These are phyloP conservation scores for Heliconius himera DNA, from an alignment of 1,140 invertebrate species.

Conservation along the genomic window DNA sequence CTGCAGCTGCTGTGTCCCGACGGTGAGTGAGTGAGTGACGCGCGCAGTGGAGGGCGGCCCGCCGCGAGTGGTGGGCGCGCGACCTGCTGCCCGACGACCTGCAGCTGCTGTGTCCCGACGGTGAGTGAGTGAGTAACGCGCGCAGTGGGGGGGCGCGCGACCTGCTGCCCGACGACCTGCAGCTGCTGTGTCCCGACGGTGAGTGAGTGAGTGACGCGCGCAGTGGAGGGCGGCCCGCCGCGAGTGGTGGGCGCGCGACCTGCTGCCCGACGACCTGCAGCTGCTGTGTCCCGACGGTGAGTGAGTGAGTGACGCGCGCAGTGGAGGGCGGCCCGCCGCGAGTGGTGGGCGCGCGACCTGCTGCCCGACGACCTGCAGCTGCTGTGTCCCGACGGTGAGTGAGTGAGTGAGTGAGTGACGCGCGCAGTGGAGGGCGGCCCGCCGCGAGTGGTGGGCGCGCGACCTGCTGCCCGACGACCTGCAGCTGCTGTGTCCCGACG, in stretches of 20 bases:
- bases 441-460: constrained; percentile 95
- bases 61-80: constrained; percentile 95
- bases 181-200: constrained; percentile 96
- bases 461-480: constrained; percentile 96
- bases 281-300: constrained; percentile 95
- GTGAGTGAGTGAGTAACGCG: too few species aligned
- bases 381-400: constrained; percentile 94
- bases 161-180: constrained; percentile 94
- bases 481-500: constrained; percentile 96
- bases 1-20: constrained; percentile 97
- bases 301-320: too few species aligned
- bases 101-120: constrained; percentile 96
- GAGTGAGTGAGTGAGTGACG: too few species aligned
- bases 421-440: constrained; percentile 95
- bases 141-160: constrained; percentile 98
- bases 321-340: constrained; percentile 93
- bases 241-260: constrained; percentile 96
- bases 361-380: constrained; percentile 96
- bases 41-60: constrained; percentile 95
- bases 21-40: too few species aligned
- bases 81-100: constrained; percentile 96
- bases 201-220: too few species aligned
- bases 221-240: constrained; percentile 94
- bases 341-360: constrained; percentile 96
- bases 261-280: constrained; percentile 95